Evolutionary conservation across 2,113 vertebrate genomes (phyloP), one percentile per base, ranked within the genome.

Genomic region (Oncorhynchus keta): DNA sequence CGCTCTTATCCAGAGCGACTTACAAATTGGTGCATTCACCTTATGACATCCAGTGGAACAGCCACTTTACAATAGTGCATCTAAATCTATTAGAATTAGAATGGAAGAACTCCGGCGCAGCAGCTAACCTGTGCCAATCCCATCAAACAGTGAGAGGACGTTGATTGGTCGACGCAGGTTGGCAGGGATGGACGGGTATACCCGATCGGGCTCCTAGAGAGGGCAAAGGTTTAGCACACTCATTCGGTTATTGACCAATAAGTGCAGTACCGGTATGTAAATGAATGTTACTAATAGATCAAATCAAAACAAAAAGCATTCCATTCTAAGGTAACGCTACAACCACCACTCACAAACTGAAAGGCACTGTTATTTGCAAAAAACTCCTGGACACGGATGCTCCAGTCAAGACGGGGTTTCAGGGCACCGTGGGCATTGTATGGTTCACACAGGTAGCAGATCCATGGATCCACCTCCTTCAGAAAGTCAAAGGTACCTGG

Each of bases 131-230:
- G 97, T 97, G 0, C 94, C 92, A 1, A 98, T 95, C 65, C 97
- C 97, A 51, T 98, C 97, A 2, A 99, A 99, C 49, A 98, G 91
- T 0, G 97, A 98, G n/a, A 99, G 93, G 5, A 99, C 97, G 80
- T 95, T 83, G 24, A 99, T 83, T 0, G 97, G 96, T 59, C 90
- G 90, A 79, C 97, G 92, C 66, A 89, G 89, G 0, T 92, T 93
- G 13, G 95, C 92, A 0, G 96, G 94, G 77, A 98, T 93, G 0
- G 93, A 94, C 0, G 96, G 96, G 80, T 96, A 98, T 79, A 98
- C 92, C 64, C 96, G 95, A 51, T 97, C 96, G 0, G 93, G 92
- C 82, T 97, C 95, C 97, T 98, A 81, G 20, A 73, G 81, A 77
- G 67, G 28, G 57, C 35, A 49, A 30, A 80, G 20, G 35, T 22